Evolutionary conservation across 1,140 invertebrate genomes (phyloP).

Genomic region (Drosophila kepulauana): DNA sequence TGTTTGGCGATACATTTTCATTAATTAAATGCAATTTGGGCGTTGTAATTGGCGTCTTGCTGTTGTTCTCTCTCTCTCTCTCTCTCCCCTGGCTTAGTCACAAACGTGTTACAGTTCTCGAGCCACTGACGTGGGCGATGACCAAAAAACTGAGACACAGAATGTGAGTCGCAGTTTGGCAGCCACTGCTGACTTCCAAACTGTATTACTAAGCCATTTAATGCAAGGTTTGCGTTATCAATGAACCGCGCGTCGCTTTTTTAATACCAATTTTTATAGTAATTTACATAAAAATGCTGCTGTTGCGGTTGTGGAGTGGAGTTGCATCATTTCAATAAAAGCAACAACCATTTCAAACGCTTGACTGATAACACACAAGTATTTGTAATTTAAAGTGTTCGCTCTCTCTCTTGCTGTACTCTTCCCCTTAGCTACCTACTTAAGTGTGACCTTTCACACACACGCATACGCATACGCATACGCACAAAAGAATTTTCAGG

Average conservation of each 20-base stretch:
- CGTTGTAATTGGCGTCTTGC: constrained; percentile 66
- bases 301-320: constrained; percentile 38
- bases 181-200: constrained; percentile 11
- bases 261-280: constrained; percentile 66
- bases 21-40: constrained; percentile 82
- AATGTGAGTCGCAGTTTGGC: constrained; percentile 17
- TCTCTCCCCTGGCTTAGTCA: constrained; percentile 52
- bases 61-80: constrained; percentile 31
- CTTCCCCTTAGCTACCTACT: constrained; percentile 25
- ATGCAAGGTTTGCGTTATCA: constrained; percentile 38
- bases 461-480: constrained; percentile 34
- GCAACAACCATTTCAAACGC: constrained; percentile 52
- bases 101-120: constrained; percentile 58
- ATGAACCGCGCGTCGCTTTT: constrained; percentile 4
- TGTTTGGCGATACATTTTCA: constrained; percentile 69
- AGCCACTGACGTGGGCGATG: constrained; percentile 40
- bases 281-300: constrained; percentile 79
- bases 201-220: not conserved
- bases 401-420: not conserved
- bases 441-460: constrained; percentile 36
- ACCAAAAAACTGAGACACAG: not conserved
- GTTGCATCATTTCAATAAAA: constrained; percentile 81
- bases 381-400: constrained; percentile 55
- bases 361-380: constrained; percentile 71
- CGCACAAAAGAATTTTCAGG: constrained; percentile 49